Evolutionary conservation across 2,888 invertebrate species (phyloP), one percentile per base, ranked within the genome.

Genomic region (Urechis unicinctus): DNA sequence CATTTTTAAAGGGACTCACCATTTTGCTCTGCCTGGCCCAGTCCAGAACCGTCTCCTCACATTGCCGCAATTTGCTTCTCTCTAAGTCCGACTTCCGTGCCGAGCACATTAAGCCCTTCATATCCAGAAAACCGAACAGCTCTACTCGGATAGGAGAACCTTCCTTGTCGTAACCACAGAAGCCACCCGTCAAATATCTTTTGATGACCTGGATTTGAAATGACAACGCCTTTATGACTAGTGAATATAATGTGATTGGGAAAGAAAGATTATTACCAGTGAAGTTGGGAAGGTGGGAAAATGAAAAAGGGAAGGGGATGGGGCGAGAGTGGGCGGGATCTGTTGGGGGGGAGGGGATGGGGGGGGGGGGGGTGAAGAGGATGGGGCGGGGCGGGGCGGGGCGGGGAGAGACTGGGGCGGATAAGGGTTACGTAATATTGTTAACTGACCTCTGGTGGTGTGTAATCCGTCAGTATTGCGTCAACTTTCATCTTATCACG

Each of bases 61-160:
- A 74, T 53, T 74, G 72, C 43, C 63, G 56, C 5, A 77, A 60
- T 53, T 75, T 76, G 21, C 68, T 66, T 56, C 69, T 75, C 58
- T 76, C 76, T 50, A 76, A 62, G 60, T 76, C 75, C 0, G 67
- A 65, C 44, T 69, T 71, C 48, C 64, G 63, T 44, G 68, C 63
- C 6, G 75, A 74, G 52, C 71, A 70, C 73, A 77, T 71, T 3
- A 77, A 56, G 0, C 77, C 78, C 58, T 73, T 77, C 68, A 78
- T 72, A 60, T 77, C 77, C 46, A 77, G 66, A 22, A 64, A 64
- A 1, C 77, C 77, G 56, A 67, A 77, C 29, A 70, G 62, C 55
- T 77, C 77, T 25, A 76, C 68, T 6, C 71, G 56, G 5, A 77
- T 56, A 0, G 72, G 72, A 0, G 72, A 70, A 0, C 77, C 77